Conservation (phyloP, 1,140 invertebrate species). For the Zaprionus kolodkinae region DNA sequence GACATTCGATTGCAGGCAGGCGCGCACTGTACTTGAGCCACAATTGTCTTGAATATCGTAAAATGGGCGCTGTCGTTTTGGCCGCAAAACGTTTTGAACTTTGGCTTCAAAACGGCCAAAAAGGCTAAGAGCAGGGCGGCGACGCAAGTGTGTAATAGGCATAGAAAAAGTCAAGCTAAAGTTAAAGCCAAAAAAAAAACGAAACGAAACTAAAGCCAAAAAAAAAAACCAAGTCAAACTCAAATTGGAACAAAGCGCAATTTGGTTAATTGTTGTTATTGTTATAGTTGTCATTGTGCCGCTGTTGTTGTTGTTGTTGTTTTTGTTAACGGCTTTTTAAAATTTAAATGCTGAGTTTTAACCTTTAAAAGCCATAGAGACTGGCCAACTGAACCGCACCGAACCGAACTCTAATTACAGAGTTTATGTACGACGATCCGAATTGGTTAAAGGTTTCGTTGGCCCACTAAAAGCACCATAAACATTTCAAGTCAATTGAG, state of each 20-base stretch:
- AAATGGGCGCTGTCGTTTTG: slow-evolving; percentile 36
- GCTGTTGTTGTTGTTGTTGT: slow-evolving; percentile 32
- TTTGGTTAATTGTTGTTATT: slow-evolving; percentile 52
- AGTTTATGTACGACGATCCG: slow-evolving; percentile 38
- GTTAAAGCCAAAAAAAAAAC: not conserved
- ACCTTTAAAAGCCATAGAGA: slow-evolving; percentile 64
- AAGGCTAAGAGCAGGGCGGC: slow-evolving; percentile 14
- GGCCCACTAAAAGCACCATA: slow-evolving; percentile 43
- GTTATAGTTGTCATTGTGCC: slow-evolving; percentile 46
- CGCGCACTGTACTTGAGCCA: slow-evolving; percentile 8
- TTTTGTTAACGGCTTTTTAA: slow-evolving; percentile 59
- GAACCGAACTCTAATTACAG: slow-evolving; percentile 26
- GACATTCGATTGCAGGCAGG: not conserved
- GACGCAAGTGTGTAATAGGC: slow-evolving; percentile 17
- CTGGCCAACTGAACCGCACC: not conserved
- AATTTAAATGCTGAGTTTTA: slow-evolving; percentile 73
- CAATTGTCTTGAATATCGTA: slow-evolving; percentile 28
- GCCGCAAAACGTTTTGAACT: slow-evolving; percentile 65
- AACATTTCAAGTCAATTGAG: slow-evolving; percentile 32
- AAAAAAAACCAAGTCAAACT: slow-evolving; percentile 38
- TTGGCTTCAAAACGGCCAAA: slow-evolving; percentile 41
- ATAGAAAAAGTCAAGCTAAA: slow-evolving; percentile 10
- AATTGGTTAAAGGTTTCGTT: slow-evolving; percentile 60
- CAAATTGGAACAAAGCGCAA: slow-evolving; percentile 70
- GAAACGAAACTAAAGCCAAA: slow-evolving; percentile 3